Conservation (phyloP, 2,797 vertebrate species). For the Cynodonichthys magdalenae region DNA sequence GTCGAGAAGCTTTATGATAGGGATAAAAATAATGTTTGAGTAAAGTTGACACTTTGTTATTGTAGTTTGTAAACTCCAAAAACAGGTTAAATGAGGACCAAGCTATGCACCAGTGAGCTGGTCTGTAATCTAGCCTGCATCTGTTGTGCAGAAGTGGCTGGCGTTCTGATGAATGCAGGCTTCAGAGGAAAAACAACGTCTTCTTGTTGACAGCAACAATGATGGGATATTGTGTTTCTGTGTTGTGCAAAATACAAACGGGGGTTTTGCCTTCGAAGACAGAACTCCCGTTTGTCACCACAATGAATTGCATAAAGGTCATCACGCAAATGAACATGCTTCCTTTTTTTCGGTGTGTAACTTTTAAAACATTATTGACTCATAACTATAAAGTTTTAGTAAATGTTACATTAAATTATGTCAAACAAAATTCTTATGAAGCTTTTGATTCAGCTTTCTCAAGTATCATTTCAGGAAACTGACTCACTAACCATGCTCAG, state of each 20-base stretch:
- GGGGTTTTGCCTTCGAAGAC: slow-evolving; percentile 8
- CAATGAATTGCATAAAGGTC: slow-evolving; percentile 19
- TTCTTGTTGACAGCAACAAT: slow-evolving; percentile 46
- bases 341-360: background rate
- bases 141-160: slow-evolving; percentile 25
- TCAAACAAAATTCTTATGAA: too few species aligned
- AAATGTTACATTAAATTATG: too few species aligned
- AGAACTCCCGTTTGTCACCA: background rate
- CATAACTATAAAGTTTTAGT: too few species aligned
- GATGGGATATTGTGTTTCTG: slow-evolving; percentile 33
- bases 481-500: too few species aligned
- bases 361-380: too few species aligned
- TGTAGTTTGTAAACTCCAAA: too few species aligned
- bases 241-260: slow-evolving; percentile 16
- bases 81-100: background rate
- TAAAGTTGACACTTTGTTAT: too few species aligned
- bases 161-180: slow-evolving; percentile 25
- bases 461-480: too few species aligned
- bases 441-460: too few species aligned
- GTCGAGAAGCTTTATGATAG: background rate
- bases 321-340: slow-evolving; percentile 2
- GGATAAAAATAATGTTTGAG: background rate
- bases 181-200: slow-evolving; percentile 50
- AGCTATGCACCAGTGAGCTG: background rate
- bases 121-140: slow-evolving; percentile 11